phyloP scores from a whole-genome alignment of 2,113 vertebrate genomes.

The Pachyramphus minor region DNA sequence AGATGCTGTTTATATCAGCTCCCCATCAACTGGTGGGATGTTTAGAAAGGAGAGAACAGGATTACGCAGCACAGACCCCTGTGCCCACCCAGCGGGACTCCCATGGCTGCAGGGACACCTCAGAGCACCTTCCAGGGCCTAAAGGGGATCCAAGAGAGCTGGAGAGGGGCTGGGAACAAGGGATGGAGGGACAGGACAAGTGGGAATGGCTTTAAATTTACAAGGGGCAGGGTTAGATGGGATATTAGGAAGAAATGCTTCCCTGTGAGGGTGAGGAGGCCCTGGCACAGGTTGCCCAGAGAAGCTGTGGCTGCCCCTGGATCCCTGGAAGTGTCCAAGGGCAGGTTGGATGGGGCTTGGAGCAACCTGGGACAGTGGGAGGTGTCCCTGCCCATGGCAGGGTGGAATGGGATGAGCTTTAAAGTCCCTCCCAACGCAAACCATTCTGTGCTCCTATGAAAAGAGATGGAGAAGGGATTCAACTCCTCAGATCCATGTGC shows the following conservation, averaged over 20 bases:
- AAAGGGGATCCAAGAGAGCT: not conserved
- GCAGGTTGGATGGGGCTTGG: accelerated
- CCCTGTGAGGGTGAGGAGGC: not conserved
- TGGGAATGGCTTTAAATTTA: not conserved
- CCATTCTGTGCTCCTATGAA: not conserved
- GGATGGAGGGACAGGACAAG: not conserved
- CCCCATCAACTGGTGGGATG: accelerated
- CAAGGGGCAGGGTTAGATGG: not conserved
- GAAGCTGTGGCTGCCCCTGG: not conserved
- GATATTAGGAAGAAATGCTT: not conserved
- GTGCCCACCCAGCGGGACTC: not conserved
- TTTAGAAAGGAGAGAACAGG: not conserved
- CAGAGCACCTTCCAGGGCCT: not conserved
- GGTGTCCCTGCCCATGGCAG: not conserved
- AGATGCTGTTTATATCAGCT: not conserved
- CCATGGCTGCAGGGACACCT: not conserved
- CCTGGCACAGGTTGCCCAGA: not conserved
- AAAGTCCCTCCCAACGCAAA: not conserved
- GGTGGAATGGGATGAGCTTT: not conserved
- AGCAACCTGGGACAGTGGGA: not conserved
- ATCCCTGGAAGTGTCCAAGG: not conserved
- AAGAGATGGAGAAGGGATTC: not conserved
- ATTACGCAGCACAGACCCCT: not conserved
- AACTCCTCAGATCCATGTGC: not conserved
- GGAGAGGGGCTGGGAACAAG: not conserved